These are phyloP conservation scores for Spodoptera exigua DNA, from an alignment of 2,888 invertebrate genomes.

Conservation along the genomic window DNA sequence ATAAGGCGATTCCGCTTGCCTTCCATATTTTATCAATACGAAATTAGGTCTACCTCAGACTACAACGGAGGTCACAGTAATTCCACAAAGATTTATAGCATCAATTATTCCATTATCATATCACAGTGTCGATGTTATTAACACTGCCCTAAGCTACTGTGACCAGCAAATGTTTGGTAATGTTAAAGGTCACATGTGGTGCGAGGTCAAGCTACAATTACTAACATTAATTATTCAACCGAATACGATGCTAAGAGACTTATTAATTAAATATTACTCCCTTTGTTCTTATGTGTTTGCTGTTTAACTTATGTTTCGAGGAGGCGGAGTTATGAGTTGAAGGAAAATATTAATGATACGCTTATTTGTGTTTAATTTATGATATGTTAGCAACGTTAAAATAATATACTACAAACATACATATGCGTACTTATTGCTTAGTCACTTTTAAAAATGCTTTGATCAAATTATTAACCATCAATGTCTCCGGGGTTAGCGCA, in stretches of 20 bases:
- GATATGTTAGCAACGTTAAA: too few relatives aligned
- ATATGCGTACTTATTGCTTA: too few relatives aligned
- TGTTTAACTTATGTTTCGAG: neutral
- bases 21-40: constrained; percentile 1
- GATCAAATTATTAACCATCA: too few relatives aligned
- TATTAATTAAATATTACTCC: constrained; percentile 32
- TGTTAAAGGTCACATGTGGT: constrained; percentile 43
- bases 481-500: too few relatives aligned
- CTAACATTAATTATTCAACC: constrained; percentile 46
- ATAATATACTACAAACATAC: too few relatives aligned
- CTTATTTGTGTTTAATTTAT: neutral
- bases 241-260: constrained; percentile 29
- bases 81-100: constrained; percentile 54
- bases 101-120: constrained; percentile 61
- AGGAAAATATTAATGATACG: neutral
- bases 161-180: constrained; percentile 48
- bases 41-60: constrained; percentile 8
- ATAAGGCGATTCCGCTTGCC: neutral
- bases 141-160: constrained; percentile 46
- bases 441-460: too few relatives aligned
- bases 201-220: constrained; percentile 51
- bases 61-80: constrained; percentile 40
- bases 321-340: neutral
- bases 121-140: constrained; percentile 59
- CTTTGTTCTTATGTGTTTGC: constrained; percentile 15